A percentile compares a stretch with the other conserved stretches of the same genome.
phyloP scores from a whole-genome alignment of 1,140 invertebrate genomes.

The Rhagoletis pomonella region DNA sequence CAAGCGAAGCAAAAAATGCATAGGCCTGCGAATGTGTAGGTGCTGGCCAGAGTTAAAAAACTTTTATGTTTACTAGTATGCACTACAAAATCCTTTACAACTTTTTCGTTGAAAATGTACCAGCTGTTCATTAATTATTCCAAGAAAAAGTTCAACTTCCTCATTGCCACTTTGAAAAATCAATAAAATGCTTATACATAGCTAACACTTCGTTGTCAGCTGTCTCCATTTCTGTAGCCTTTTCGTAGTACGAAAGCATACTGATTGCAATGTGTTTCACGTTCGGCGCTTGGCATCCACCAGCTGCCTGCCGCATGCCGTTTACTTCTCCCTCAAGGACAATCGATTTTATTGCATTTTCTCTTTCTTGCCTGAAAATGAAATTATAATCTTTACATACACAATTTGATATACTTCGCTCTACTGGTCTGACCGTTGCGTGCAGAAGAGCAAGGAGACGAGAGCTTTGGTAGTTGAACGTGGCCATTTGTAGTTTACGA shows the following conservation, averaged over 20 bases:
- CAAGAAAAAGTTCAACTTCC: background rate
- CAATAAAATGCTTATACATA: background rate
- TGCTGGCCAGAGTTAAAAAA: background rate
- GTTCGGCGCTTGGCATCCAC: slow-evolving; percentile 6
- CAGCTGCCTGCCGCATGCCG: background rate
- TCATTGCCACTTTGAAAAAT: slow-evolving; percentile 20
- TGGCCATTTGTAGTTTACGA: slow-evolving; percentile 5
- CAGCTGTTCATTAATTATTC: background rate
- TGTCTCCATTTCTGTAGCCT: background rate
- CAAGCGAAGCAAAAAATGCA: background rate
- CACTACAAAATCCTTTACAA: background rate
- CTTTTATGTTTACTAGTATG: background rate
- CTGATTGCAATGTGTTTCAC: slow-evolving; percentile 18
- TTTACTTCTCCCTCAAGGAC: slow-evolving; percentile 54
- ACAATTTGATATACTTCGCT: background rate
- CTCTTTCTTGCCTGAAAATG: slow-evolving; percentile 50
- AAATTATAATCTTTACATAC: slow-evolving; percentile 50
- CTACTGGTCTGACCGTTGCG: background rate
- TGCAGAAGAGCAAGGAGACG: slow-evolving; percentile 2
- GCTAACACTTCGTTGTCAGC: background rate
- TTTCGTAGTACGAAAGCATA: background rate
- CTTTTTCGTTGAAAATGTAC: too few species aligned
- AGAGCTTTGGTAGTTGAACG: slow-evolving; percentile 35
- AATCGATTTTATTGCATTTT: slow-evolving; percentile 56
- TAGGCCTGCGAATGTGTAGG: background rate